These are phyloP conservation scores for Parambassis ranga DNA, from an alignment of 2,797 vertebrate genomes.

Conservation along the genomic window DNA sequence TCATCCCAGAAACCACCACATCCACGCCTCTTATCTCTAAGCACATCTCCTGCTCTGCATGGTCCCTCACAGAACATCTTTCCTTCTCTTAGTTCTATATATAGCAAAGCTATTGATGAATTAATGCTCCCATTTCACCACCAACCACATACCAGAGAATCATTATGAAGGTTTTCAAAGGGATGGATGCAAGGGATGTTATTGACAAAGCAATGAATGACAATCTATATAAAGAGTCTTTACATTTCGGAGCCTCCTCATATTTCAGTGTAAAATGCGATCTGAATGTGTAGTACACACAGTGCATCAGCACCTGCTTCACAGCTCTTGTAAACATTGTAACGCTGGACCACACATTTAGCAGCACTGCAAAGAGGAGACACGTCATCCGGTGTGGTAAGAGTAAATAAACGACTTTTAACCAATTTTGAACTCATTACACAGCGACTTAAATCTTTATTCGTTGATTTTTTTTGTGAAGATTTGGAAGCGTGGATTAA, in stretches of 20 bases:
- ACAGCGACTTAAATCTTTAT: too few species aligned
- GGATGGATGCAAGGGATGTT: conserved; percentile 6
- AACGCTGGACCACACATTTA: neutral
- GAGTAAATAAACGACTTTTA: too few species aligned
- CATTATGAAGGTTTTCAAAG: conserved; percentile 9
- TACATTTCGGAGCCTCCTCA: neutral
- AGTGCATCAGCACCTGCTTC: neutral
- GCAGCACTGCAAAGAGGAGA: neutral
- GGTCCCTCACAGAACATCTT: neutral
- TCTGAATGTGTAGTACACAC: neutral
- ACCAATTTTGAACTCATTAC: too few species aligned
- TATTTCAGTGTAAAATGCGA: neutral
- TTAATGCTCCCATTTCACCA: conserved; percentile 4
- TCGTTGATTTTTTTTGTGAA: too few species aligned
- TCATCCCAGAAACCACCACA: conserved; percentile 8
- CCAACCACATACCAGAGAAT: conserved; percentile 20
- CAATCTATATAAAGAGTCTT: conserved; percentile 7
- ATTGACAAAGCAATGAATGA: conserved; percentile 22
- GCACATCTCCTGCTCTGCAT: neutral
- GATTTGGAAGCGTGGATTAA: too few species aligned
- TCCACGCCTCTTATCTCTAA: neutral
- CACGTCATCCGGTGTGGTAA: neutral
- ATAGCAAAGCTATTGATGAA: conserved; percentile 16
- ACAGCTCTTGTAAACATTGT: neutral
- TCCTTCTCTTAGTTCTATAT: neutral